Conservation (phyloP, 2,888 invertebrate species). For the Acanthosepion pharaonis region DNA sequence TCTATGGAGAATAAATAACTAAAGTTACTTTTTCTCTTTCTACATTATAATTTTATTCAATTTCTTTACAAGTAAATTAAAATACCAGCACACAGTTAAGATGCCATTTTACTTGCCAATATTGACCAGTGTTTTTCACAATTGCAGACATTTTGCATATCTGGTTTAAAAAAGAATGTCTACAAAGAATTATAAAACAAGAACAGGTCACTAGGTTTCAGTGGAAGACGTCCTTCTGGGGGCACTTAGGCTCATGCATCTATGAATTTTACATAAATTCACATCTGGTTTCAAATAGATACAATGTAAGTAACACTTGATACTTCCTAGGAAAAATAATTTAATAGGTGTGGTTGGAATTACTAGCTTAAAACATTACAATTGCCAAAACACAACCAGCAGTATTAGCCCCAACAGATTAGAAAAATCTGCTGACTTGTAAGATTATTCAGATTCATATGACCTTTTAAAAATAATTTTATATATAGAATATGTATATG, state of each 20-base stretch:
- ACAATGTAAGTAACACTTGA: not conserved
- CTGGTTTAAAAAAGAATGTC: not conserved
- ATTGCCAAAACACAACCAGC: not conserved
- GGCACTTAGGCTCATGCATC: not conserved
- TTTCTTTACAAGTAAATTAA: not conserved
- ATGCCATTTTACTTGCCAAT: not conserved
- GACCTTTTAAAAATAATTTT: not conserved
- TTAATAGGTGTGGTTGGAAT: constrained; percentile 15
- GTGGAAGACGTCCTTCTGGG: not conserved
- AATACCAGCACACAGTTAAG: not conserved
- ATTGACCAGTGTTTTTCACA: not conserved
- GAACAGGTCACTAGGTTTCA: not conserved
- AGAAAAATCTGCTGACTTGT: not conserved
- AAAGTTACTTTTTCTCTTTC: not conserved
- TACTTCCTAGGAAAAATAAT: not conserved
- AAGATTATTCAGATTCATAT: not conserved
- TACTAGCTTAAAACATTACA: not conserved
- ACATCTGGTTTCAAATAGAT: constrained; percentile 15
- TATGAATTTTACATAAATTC: not conserved
- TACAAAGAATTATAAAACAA: not conserved
- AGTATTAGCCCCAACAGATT: not conserved
- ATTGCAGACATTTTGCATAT: not conserved
- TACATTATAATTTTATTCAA: not conserved
- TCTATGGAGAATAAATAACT: not conserved
- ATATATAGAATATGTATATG: not conserved